These are phyloP conservation scores for Myotis pilosus DNA, from an alignment of 2,797 vertebrate species.

Conservation along the genomic window DNA sequence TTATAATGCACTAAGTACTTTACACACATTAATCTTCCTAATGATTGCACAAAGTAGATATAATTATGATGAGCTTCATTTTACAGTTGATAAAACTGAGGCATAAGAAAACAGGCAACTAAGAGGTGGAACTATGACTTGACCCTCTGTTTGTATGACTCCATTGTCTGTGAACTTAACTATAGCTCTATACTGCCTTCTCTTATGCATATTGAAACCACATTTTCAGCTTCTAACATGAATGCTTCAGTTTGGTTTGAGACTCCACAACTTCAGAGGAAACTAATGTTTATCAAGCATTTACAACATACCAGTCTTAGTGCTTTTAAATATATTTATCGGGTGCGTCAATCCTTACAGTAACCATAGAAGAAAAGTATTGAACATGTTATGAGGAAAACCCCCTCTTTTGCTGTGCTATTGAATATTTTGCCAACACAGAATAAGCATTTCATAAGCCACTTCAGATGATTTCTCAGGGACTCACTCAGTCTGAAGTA, in stretches of 20 bases:
- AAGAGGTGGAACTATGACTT: not conserved
- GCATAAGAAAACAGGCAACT: not conserved
- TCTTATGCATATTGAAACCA: not conserved
- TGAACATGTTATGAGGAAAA: not conserved
- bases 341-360: not conserved
- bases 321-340: not conserved
- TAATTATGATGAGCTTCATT: not conserved
- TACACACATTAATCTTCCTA: not conserved
- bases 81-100: slow-evolving; percentile 12
- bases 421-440: not conserved
- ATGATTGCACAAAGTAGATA: not conserved
- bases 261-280: not conserved
- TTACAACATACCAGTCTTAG: not conserved
- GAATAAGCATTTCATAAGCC: not conserved
- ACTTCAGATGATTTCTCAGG: not conserved
- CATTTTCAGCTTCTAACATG: not conserved
- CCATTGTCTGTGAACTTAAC: not conserved
- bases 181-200: not conserved
- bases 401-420: not conserved
- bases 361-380: not conserved
- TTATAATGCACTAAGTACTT: not conserved
- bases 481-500: not conserved
- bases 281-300: not conserved
- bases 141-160: not conserved
- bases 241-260: not conserved